Evolutionary conservation across 1,140 invertebrate genomes (phyloP), one percentile per base, ranked within the genome.

Genomic region (Sarcophaga peregrina): DNA sequence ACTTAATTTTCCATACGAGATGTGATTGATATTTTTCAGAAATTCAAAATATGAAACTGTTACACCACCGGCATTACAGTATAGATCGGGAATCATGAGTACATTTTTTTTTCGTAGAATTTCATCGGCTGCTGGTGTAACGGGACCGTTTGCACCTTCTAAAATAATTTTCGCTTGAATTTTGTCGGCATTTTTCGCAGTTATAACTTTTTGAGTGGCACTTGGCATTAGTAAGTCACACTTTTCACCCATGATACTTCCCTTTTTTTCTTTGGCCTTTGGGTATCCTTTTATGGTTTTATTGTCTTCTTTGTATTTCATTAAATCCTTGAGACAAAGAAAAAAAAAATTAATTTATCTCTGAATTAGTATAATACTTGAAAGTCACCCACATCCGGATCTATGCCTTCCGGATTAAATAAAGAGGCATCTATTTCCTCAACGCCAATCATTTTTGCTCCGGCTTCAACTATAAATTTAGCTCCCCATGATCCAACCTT

Each of bases 1-100:
- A 20, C 95, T 95, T 58, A 98, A 92, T 85, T 96, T 93, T 4
- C 97, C 97, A 90, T 95, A 98, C 84, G 95, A 96, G 25, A 97
- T 96, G 88, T 97, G 96, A 86, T 96, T 97, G 9, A 98, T 91
- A 89, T 98, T 98, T 91, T 98, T 98, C 52, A 98, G 91, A 94
- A 95, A 97, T 88, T 98, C 97, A 90, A 98, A 97, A 90, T 97
- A 98, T 8, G 96, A 97, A 2, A 97, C 96, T 0, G 96, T 96
- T 20, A 97, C 96, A 90, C 96, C 96, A 85, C 97, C 97, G 82
- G 95, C 95, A 90, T 97, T 97, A 80, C 96, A 93, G 88, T 93
- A 93, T 87, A 97, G 92, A 91, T 98, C 97, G 13, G 97, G 97
- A 81, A 98, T 93, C 17, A 97, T 93, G 1, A 98, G 91, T 17